These are phyloP conservation scores for Sinocyclocheilus rhinocerous DNA, from an alignment of 2,113 vertebrate species.

Conservation along the genomic window DNA sequence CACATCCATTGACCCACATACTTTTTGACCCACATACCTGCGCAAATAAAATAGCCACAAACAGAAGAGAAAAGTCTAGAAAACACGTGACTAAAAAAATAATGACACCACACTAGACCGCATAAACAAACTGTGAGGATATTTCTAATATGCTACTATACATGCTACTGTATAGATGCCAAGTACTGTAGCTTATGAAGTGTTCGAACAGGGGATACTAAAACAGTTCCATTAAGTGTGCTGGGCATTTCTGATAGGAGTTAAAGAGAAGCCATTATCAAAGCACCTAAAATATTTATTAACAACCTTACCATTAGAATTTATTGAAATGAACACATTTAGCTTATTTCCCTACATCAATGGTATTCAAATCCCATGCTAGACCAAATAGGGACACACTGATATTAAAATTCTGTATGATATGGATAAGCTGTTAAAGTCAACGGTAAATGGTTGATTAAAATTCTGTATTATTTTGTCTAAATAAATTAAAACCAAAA, in stretches of 20 bases:
- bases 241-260: background rate
- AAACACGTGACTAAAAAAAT: background rate
- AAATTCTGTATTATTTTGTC: background rate
- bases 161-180: background rate
- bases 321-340: background rate
- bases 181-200: background rate
- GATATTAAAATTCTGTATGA: background rate
- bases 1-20: constrained; percentile 41
- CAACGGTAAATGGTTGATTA: background rate
- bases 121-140: background rate
- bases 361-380: background rate
- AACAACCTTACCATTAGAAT: background rate
- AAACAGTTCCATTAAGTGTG: background rate
- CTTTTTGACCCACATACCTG: constrained; percentile 28
- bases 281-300: constrained; percentile 4
- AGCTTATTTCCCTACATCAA: background rate
- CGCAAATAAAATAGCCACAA: constrained; percentile 20
- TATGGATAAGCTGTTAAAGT: background rate
- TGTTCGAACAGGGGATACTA: background rate
- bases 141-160: constrained; percentile 6
- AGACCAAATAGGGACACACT: background rate
- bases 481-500: background rate
- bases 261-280: constrained; percentile 2
- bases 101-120: background rate
- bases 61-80: background rate